These are phyloP conservation scores for Spheniscus mendiculus DNA, from an alignment of 2,113 vertebrate species.

Conservation along the genomic window DNA sequence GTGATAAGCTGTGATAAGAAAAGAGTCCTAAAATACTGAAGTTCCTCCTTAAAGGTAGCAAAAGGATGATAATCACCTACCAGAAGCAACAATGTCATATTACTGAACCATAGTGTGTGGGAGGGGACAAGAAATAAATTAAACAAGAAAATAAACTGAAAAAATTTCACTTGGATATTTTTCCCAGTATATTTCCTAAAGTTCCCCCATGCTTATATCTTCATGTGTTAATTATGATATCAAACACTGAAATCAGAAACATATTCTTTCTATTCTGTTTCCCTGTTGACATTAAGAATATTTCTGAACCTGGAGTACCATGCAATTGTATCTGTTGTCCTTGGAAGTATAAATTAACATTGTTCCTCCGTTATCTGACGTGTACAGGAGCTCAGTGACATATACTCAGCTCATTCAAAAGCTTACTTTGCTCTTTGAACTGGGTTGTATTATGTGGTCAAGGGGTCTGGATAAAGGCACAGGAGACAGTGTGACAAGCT, in stretches of 20 bases:
- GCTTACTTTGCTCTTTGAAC: conserved; percentile 81
- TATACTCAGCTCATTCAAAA: conserved; percentile 72
- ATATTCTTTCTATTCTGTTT: background rate
- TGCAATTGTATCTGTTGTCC: background rate
- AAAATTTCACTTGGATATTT: background rate
- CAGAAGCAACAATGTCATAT: background rate
- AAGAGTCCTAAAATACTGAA: background rate
- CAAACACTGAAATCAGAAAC: background rate
- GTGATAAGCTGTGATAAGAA: background rate
- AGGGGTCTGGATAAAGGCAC: conserved; percentile 58
- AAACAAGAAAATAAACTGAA: background rate
- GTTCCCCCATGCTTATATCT: background rate
- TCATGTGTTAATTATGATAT: background rate
- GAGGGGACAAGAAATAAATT: background rate
- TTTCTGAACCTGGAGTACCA: background rate
- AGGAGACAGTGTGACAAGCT: background rate
- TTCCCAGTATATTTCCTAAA: background rate
- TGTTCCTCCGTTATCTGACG: background rate
- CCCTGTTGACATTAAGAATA: background rate
- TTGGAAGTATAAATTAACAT: background rate
- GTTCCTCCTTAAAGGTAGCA: background rate
- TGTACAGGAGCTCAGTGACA: background rate
- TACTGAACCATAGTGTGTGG: background rate
- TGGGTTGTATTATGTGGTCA: conserved; percentile 75
- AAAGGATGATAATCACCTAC: background rate